Evolutionary conservation across 2,888 invertebrate genomes (phyloP).

Genomic region (Phaonia tiefii): DNA sequence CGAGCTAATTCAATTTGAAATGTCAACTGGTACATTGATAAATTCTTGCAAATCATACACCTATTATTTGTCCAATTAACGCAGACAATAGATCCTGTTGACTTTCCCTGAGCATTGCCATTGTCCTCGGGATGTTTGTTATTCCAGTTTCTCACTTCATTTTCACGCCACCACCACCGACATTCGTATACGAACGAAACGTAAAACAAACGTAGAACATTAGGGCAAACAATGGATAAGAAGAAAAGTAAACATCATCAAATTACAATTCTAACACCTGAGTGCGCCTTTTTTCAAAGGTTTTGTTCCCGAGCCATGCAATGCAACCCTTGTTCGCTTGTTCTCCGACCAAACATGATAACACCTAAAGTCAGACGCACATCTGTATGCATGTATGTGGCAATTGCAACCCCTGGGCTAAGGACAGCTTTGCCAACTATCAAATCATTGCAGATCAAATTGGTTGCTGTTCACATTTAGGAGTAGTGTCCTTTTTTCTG

Average conservation of each 20-base stretch:
- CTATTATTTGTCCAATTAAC: constrained; percentile 63
- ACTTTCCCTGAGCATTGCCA: constrained; percentile 52
- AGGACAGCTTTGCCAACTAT: background rate
- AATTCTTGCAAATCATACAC: constrained; percentile 59
- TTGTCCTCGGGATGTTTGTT: constrained; percentile 58
- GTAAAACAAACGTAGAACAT: too few species aligned
- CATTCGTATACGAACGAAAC: background rate
- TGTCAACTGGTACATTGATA: background rate
- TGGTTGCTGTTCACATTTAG: constrained; percentile 29
- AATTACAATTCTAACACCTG: constrained; percentile 67
- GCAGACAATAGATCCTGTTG: constrained; percentile 61
- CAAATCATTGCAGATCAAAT: constrained; percentile 28
- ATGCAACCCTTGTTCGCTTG: constrained; percentile 58
- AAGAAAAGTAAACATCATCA: constrained; percentile 66
- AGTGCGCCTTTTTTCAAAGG: constrained; percentile 57
- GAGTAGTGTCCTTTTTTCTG: constrained; percentile 14
- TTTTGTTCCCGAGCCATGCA: background rate
- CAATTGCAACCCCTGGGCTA: too few species aligned
- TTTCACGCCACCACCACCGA: constrained; percentile 56
- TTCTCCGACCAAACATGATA: background rate
- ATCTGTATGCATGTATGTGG: too few species aligned
- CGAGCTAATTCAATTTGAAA: too few species aligned
- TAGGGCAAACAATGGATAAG: constrained; percentile 52
- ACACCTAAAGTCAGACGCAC: too few species aligned
- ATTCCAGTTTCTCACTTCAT: constrained; percentile 39